A percentile compares a stretch with the other conserved stretches of the same genome.
Conservation (phyloP, 2,888 invertebrate genomes). For the Phengaris alcon region DNA sequence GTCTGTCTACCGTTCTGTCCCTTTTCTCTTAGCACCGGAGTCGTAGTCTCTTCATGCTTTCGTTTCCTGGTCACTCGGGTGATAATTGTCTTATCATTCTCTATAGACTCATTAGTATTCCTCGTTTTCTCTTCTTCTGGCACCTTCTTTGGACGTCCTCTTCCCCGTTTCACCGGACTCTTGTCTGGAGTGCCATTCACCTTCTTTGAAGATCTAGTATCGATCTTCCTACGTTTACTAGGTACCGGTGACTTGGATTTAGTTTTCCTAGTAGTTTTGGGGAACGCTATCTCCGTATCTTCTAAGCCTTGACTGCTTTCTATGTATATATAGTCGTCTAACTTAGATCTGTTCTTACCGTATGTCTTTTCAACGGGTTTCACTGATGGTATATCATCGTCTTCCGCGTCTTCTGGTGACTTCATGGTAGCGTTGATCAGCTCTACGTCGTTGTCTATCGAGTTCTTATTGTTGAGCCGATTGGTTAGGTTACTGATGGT, state of each 20-base stretch:
- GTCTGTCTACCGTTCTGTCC: constrained; percentile 62
- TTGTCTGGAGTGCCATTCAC: constrained; percentile 47
- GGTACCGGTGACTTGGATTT: constrained; percentile 58
- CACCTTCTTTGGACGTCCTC: constrained; percentile 40
- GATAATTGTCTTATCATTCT: constrained; percentile 60
- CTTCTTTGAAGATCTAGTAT: constrained; percentile 46
- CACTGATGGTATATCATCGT: constrained; percentile 62
- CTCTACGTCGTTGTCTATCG: constrained; percentile 68
- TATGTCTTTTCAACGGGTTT: constrained; percentile 71
- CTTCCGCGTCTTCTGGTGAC: constrained; percentile 50
- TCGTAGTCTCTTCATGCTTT: constrained; percentile 56
- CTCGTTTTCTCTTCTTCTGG: constrained; percentile 47
- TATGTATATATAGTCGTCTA: constrained; percentile 69
- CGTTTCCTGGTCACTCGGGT: constrained; percentile 60
- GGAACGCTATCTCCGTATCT: constrained; percentile 61
- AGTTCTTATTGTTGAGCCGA: constrained; percentile 61
- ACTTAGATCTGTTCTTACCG: constrained; percentile 61
- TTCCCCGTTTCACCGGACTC: constrained; percentile 41
- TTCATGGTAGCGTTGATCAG: constrained; percentile 64
- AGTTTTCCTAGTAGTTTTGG: constrained; percentile 55
- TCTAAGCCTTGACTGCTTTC: constrained; percentile 66
- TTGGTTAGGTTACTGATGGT: constrained; percentile 61
- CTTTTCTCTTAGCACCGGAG: constrained; percentile 68
- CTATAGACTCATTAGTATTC: constrained; percentile 67
- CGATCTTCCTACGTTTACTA: constrained; percentile 65